Evolutionary conservation across 2,888 invertebrate species (phyloP).

Genomic region (Temnothorax rugatulus): DNA sequence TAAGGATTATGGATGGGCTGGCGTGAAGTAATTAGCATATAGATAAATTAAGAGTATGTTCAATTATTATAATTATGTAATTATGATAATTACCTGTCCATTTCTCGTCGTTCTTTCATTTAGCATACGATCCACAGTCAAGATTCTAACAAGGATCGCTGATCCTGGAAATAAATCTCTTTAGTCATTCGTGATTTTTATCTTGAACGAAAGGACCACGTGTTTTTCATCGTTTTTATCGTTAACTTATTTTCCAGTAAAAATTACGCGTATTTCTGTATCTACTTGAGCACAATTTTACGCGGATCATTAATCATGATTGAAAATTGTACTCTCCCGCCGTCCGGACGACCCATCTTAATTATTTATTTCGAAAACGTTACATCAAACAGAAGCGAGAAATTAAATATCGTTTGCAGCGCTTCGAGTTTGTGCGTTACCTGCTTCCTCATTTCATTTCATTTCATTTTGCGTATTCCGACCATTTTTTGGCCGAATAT

Average conservation of each 20-base stretch:
- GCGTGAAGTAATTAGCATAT: conserved; percentile 51
- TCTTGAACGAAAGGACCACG: neutral
- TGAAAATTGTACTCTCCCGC: conserved; percentile 10
- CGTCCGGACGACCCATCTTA: conserved; percentile 41
- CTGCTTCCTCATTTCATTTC: conserved; percentile 54
- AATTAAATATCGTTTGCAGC: conserved; percentile 55
- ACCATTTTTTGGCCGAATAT: conserved; percentile 55
- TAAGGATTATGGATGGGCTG: conserved; percentile 68
- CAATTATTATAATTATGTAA: conserved; percentile 79
- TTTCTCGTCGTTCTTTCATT: neutral
- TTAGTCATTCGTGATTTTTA: neutral
- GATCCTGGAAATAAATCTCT: neutral
- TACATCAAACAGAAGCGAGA: conserved; percentile 55
- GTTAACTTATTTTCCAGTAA: neutral
- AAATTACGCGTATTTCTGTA: conserved; percentile 21
- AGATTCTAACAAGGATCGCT: conserved; percentile 21
- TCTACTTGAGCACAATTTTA: conserved; percentile 39
- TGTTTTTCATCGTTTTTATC: neutral
- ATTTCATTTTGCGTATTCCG: conserved; percentile 55
- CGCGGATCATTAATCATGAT: conserved; percentile 36
- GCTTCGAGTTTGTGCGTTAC: conserved; percentile 43
- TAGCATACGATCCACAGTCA: neutral
- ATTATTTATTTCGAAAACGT: conserved; percentile 55
- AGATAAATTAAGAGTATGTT: conserved; percentile 48
- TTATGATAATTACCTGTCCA: conserved; percentile 77